Evolutionary conservation across 2,888 invertebrate species (phyloP), one percentile per base, ranked within the genome.

Genomic region (Caradrina kadenii): DNA sequence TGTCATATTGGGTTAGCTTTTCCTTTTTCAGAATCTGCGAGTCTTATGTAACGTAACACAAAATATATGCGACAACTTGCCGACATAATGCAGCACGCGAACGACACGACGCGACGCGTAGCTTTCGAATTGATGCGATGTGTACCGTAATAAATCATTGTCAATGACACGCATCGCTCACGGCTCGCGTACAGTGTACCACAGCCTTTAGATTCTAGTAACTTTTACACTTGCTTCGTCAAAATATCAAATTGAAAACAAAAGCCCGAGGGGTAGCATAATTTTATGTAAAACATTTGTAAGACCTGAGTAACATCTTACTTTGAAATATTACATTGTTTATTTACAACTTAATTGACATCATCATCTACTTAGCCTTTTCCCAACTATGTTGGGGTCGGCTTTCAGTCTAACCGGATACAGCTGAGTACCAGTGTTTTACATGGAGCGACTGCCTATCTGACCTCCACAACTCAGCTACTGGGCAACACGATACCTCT

Each of bases 161-260:
- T 69, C 13, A 10, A 42, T 13, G 45, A 22, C 11, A 19, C 15
- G 15, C 13, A 35, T 52, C 31, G 15, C 21, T 69, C 42, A 54
- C 13, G 31, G 50, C 15, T 26, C 56, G 21, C 50, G 17, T 56
- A 52, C 7, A 53, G 73, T 53, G 62, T 59, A 42, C 7, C 17
- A 39, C 13, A 48, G 26, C 21, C 63, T 54, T 73, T 21, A 73
- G 21, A 66, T 67, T 76, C 52, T 15, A 64, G 15, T 54, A 72
- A 60, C 59, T 76, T 76, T 64, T 54, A 69, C 55, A 65, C 35
- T 66, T 63, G n/a, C 39, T 69, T 39, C 45, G 58, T 69, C 63
- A 59, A 63, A 82, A 82, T 63, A 81, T 69, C 35, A 69, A 79
- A 73, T 66, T 82, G 56, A 50, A 67, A 74, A 79, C 64, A 62